Conservation (phyloP, 2,113 vertebrate genomes). For the Serinus canaria region DNA sequence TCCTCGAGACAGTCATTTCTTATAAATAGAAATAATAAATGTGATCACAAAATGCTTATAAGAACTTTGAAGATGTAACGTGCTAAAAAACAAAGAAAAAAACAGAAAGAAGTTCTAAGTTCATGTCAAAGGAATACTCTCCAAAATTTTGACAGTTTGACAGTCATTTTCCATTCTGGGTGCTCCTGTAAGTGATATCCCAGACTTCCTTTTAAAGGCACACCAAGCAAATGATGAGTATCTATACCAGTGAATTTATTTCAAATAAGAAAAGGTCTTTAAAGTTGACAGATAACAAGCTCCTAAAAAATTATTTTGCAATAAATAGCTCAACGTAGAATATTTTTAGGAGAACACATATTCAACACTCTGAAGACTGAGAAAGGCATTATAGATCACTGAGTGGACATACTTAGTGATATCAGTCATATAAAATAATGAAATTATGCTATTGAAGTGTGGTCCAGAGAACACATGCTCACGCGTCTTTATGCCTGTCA, state of each 20-base stretch:
- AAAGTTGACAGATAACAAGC: not conserved
- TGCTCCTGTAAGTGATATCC: not conserved
- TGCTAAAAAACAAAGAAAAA: not conserved
- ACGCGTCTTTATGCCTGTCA: not conserved
- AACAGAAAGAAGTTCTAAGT: not conserved
- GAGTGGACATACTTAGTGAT: not conserved
- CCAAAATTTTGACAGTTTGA: not conserved
- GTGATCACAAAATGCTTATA: constrained; percentile 5
- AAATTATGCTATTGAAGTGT: not conserved
- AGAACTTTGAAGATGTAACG: constrained; percentile 9
- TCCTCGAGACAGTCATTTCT: not conserved
- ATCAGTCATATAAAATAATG: not conserved
- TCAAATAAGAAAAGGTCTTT: not conserved
- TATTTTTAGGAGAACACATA: not conserved
- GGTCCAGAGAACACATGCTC: not conserved
- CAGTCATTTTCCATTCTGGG: not conserved
- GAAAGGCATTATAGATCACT: not conserved
- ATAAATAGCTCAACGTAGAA: not conserved
- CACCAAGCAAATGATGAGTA: not conserved
- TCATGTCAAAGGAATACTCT: constrained; percentile 2
- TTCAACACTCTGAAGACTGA: not conserved
- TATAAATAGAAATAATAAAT: constrained; percentile 37
- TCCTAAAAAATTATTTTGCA: not conserved
- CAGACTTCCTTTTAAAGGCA: not conserved
- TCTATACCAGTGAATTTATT: not conserved